Conservation (phyloP, 2,888 invertebrate species). For the Aspidiotus destructor region DNA sequence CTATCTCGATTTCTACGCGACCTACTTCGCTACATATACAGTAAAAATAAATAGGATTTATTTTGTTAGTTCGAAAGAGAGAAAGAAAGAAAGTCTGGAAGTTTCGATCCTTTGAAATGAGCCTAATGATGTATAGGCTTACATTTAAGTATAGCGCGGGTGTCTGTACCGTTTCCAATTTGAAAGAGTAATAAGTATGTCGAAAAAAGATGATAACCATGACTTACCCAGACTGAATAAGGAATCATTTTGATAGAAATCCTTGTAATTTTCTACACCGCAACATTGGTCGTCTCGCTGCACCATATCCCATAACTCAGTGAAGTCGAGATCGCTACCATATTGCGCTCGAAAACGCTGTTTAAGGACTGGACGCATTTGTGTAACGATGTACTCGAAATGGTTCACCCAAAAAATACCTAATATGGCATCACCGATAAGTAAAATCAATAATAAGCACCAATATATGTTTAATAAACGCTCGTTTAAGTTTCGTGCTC, state of each 20-base stretch:
- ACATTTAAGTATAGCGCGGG: too few relatives aligned
- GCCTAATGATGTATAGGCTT: too few relatives aligned
- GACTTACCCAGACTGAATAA: constrained; percentile 30
- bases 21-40: too few relatives aligned
- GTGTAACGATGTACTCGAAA: constrained; percentile 63
- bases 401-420: constrained; percentile 78
- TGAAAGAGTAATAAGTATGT: too few relatives aligned
- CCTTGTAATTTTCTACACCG: constrained; percentile 57
- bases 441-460: constrained; percentile 64
- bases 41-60: too few relatives aligned
- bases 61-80: too few relatives aligned
- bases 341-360: constrained; percentile 45
- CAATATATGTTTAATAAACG: constrained; percentile 74
- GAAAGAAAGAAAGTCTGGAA: too few relatives aligned
- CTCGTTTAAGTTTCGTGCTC: constrained; percentile 69
- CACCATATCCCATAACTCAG: constrained; percentile 65
- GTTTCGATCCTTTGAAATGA: too few relatives aligned
- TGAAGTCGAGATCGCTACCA: constrained; percentile 55
- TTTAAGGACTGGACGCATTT: constrained; percentile 58
- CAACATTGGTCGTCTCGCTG: constrained; percentile 69
- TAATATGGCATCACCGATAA: constrained; percentile 73
- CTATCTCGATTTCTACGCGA: too few relatives aligned
- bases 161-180: too few relatives aligned
- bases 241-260: constrained; percentile 36
- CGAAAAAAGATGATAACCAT: too few relatives aligned